phyloP scores from a whole-genome alignment of 1,140 invertebrate genomes.

The Drosophila pruinosa region DNA sequence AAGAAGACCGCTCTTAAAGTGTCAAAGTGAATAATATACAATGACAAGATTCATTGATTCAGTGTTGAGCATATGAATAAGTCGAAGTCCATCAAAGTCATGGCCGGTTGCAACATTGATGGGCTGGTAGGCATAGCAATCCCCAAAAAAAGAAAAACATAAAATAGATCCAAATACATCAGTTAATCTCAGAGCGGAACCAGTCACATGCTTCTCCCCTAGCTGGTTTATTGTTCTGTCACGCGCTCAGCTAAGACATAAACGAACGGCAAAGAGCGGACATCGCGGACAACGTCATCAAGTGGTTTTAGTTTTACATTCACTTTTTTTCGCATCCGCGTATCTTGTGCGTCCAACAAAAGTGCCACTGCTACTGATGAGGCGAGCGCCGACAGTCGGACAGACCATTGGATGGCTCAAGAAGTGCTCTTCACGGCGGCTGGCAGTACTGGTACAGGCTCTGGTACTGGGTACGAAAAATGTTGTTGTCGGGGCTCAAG shows the following conservation, averaged over 20 bases:
- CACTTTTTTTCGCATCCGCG: constrained; percentile 77
- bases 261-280: not conserved
- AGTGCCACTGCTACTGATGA: constrained; percentile 6
- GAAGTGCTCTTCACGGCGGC: constrained; percentile 68
- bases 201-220: constrained; percentile 48
- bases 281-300: constrained; percentile 63
- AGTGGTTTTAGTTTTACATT: constrained; percentile 69
- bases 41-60: constrained; percentile 28
- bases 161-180: constrained; percentile 26
- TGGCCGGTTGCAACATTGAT: constrained; percentile 9
- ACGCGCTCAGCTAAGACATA: constrained; percentile 44
- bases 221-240: constrained; percentile 71
- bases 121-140: constrained; percentile 4
- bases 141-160: not conserved
- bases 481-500: constrained; percentile 66
- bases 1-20: not conserved
- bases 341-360: constrained; percentile 34
- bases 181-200: constrained; percentile 46
- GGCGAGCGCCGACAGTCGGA: constrained; percentile 3
- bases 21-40: constrained; percentile 3
- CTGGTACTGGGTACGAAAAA: constrained; percentile 63
- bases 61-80: constrained; percentile 3
- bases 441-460: constrained; percentile 26
- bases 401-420: constrained; percentile 45
- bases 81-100: constrained; percentile 31